These are phyloP conservation scores for Leptothorax acervorum DNA, from an alignment of 2,888 invertebrate genomes.

Conservation along the genomic window DNA sequence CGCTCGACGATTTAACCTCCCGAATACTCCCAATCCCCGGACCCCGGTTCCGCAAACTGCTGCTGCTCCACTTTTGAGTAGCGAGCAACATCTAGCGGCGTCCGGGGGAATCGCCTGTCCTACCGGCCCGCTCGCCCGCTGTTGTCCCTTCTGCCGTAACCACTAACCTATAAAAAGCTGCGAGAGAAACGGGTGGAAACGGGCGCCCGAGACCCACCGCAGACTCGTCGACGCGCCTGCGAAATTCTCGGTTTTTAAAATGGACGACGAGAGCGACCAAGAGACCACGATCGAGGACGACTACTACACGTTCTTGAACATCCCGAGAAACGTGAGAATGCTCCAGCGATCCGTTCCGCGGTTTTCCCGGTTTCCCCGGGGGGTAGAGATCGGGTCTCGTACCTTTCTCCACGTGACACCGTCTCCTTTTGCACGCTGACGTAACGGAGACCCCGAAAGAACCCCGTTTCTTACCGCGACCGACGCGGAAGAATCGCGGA, in stretches of 20 bases:
- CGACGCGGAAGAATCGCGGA: not conserved
- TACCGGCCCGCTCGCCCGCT: slow-evolving; percentile 63
- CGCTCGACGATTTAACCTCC: not conserved
- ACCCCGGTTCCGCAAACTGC: too few relatives aligned
- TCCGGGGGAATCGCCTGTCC: not conserved
- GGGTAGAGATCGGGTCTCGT: slow-evolving; percentile 41
- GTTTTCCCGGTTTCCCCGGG: slow-evolving; percentile 27
- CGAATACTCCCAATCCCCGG: too few relatives aligned
- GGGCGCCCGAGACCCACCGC: slow-evolving; percentile 20
- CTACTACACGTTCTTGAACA: slow-evolving; percentile 95
- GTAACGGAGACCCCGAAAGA: slow-evolving; percentile 63
- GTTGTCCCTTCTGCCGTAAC: slow-evolving; percentile 72
- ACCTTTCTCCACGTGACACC: slow-evolving; percentile 77
- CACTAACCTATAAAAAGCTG: slow-evolving; percentile 78
- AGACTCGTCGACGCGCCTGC: not conserved
- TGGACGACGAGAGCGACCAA: slow-evolving; percentile 91
- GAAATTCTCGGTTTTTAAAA: slow-evolving; percentile 74
- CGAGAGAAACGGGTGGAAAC: slow-evolving; percentile 51
- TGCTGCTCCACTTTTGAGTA: not conserved
- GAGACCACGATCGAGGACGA: slow-evolving; percentile 91
- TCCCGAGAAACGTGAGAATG: slow-evolving; percentile 92
- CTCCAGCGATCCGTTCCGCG: not conserved
- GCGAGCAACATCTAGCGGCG: slow-evolving; percentile 58
- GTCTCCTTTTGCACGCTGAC: slow-evolving; percentile 66
- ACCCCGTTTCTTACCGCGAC: not conserved